Evolutionary conservation across 2,888 invertebrate species (phyloP), one percentile per base, ranked within the genome.

Genomic region (Thecocarcelia acutangulata): DNA sequence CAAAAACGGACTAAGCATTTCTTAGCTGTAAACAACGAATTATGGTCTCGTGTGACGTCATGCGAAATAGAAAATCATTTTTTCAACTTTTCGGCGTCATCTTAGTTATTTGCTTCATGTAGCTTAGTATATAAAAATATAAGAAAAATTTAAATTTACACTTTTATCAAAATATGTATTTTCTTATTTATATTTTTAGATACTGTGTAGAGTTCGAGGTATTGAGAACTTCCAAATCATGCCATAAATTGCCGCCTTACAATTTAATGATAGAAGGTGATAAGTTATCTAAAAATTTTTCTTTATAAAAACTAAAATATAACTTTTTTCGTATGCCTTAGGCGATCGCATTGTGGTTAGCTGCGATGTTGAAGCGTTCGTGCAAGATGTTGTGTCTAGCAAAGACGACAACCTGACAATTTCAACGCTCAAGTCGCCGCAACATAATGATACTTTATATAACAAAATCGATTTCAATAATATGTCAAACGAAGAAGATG

Each of bases 201-300:
- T 97, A 97, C 90, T 96, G 96, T 90, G 95, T 96, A 3, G 94
- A 95, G 88, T 97, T 95, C 88, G 95, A 96, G 90, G 94, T 97
- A 72, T 93, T 94, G 83, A 96, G 96, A 91, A 94, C 95, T 12
- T 94, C 96, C 40, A 96, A 96, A 88, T 94, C 95, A 8, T 96
- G 96, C 90, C 94, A 95, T 89, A 93, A 94, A 87, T 94, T 96
- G 87, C 92, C 94, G 12, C 94, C 93, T 80, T 96, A 95, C 88
- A 94, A 94, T 84, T 90, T 94, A 3, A 91, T 96, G 84, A 92
- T 94, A 88, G 96, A 96, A 93, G 96, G 96, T 95, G 92, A 88
- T 72, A n/a, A 50, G 42, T 37, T 44, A 2, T 50, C 13, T 19
- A 21, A 46, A 63, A 8, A 21, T 46, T 13, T 24, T 0, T 0